Evolutionary conservation across 2,797 vertebrate genomes (phyloP), one percentile per base, ranked within the genome.

Genomic region (Nannoperca obscura): DNA sequence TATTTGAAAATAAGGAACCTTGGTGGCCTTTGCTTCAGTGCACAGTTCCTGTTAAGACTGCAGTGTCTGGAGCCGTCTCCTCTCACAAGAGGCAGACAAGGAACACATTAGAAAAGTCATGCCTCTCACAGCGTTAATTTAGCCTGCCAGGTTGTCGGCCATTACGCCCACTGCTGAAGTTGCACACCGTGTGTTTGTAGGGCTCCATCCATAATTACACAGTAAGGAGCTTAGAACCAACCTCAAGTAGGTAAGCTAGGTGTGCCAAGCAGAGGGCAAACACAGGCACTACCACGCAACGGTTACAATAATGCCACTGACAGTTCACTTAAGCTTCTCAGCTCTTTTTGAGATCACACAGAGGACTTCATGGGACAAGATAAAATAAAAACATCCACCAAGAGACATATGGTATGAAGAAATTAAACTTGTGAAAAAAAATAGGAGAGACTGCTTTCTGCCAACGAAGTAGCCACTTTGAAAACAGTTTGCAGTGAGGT

Each of bases 191-290:
- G 77, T 76, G 71, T 78, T 68, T 71, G 63, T 47, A 55, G 27
- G 60, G 15, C 53, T 65, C 15, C 22, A 17, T 44, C 54, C 1
- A 6, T 80, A 79, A 84, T 82, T 61, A 83, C 59, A 79, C 62
- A 34, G 65, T 89, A 87, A 92, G 89, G 59, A 88, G 91, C 84
- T 92, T 92, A 92, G 69, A 47, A 74, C n/a, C 75, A 13, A 75
- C 47, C 54, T 74, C 30, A 74, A 84, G 59, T 22, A 75, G 74
- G 84, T 65, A 72, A 61, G 62, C 34, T 0, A n/a, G 61, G 80
- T 55, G 74, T 27, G 63, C 40, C 32, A 69, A 30, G 60, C 57
- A 46, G 22, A 57, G 30, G 34, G 44, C 54, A 54, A 73, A 55
- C 46, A 49, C 34, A 76, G 34, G 58, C 66, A 53, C 14, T 19